phyloP scores from a whole-genome alignment of 2,888 invertebrate genomes.

The Phyto melanocephala region DNA sequence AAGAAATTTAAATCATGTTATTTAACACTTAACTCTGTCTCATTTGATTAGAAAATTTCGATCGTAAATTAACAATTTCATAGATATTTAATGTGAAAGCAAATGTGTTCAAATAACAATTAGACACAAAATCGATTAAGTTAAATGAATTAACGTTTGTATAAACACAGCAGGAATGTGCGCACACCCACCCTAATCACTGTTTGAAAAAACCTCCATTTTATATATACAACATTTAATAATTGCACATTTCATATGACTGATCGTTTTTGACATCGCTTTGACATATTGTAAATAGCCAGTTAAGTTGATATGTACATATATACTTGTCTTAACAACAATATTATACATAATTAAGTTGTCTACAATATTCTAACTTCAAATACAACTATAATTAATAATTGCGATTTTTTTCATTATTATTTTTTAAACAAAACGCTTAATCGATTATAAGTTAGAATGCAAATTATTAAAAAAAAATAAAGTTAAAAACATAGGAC shows the following conservation, averaged over 20 bases:
- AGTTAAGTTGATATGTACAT: slow-evolving; percentile 2
- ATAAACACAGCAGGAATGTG: neutral
- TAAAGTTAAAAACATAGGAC: slow-evolving; percentile 23
- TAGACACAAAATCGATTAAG: neutral
- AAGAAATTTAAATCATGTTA: slow-evolving; percentile 29
- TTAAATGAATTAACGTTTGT: neutral
- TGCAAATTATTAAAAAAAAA: slow-evolving; percentile 2
- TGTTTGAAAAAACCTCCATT: no score
- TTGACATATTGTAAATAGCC: slow-evolving; percentile 3
- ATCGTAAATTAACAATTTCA: slow-evolving; percentile 36
- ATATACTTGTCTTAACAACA: neutral
- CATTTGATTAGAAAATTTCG: slow-evolving; percentile 28
- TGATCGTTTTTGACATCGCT: neutral
- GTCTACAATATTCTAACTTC: slow-evolving; percentile 19
- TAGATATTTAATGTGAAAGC: neutral
- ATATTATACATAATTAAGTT: slow-evolving; percentile 28
- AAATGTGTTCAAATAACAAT: slow-evolving; percentile 21
- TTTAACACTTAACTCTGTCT: slow-evolving; percentile 32
- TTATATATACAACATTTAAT: neutral
- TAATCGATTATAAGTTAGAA: slow-evolving; percentile 17
- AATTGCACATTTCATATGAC: neutral
- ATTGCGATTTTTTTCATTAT: slow-evolving; percentile 12
- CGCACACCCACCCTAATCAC: neutral
- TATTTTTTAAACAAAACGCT: slow-evolving; percentile 13
- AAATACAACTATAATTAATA: slow-evolving; percentile 10